Percentiles rank a stretch among this genome's conserved stretches.
These are phyloP conservation scores for Lottia gigantea DNA, from an alignment of 2,888 invertebrate species.

Conservation along the genomic window DNA sequence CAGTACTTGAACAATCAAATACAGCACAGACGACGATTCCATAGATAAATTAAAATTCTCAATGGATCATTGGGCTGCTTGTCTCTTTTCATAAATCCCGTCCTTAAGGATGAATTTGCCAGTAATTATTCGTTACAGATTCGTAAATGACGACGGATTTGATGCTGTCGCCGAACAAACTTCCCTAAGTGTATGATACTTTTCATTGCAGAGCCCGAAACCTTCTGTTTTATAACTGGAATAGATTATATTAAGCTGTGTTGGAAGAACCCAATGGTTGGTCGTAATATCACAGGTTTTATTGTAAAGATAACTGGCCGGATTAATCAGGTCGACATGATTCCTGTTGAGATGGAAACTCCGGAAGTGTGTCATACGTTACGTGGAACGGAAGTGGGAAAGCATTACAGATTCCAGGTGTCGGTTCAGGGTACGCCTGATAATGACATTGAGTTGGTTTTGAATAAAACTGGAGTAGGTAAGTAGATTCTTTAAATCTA, in stretches of 20 bases:
- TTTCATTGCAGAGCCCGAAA: constrained; percentile 24
- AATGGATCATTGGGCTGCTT: too few relatives aligned
- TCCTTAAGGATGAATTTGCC: too few relatives aligned
- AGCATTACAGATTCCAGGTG: constrained; percentile 27
- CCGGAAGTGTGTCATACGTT: constrained; percentile 27
- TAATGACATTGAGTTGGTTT: constrained; percentile 19
- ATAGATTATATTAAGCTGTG: constrained; percentile 24
- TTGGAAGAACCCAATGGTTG: constrained; percentile 35
- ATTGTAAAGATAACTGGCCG: constrained; percentile 20
- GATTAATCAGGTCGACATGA: background rate
- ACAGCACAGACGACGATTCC: too few relatives aligned
- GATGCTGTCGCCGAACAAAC: too few relatives aligned
- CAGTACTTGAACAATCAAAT: too few relatives aligned
- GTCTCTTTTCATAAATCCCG: too few relatives aligned
- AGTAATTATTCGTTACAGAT: too few relatives aligned
- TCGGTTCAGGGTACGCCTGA: constrained; percentile 9
- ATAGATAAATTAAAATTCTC: too few relatives aligned
- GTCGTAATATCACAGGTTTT: constrained; percentile 15
- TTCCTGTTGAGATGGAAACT: background rate
- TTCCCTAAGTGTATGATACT: too few relatives aligned
- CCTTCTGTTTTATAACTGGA: constrained; percentile 28
- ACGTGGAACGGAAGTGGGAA: constrained; percentile 18
- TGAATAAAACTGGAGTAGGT: constrained; percentile 22
- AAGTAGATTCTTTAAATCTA: background rate
- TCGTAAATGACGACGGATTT: too few relatives aligned